phyloP scores from a whole-genome alignment of 2,888 invertebrate species.

The Oscheius sp. region DNA sequence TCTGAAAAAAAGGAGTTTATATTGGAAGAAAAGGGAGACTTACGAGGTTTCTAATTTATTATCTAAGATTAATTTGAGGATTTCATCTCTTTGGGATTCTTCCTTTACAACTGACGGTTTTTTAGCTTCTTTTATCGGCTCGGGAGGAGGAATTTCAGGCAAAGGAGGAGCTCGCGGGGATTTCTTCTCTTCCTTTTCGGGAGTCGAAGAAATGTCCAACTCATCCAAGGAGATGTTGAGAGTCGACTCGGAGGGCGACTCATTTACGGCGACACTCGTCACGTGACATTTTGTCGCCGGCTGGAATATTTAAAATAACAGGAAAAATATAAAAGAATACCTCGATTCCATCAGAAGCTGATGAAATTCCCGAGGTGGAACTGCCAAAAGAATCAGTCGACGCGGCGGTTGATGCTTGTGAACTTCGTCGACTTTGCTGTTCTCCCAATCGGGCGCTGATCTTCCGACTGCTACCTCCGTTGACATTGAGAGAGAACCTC shows the following conservation, averaged over 20 bases:
- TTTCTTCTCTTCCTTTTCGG: slow-evolving; percentile 7
- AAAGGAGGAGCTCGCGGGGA: slow-evolving; percentile 55
- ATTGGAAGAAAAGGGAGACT: not conserved
- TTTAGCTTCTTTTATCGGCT: slow-evolving; percentile 26
- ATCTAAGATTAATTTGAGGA: slow-evolving; percentile 68
- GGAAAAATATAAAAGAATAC: not conserved
- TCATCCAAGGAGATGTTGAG: slow-evolving; percentile 37
- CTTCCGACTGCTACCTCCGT: slow-evolving; percentile 53
- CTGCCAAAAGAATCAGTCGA: slow-evolving; percentile 70
- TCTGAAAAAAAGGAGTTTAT: slow-evolving; percentile 14
- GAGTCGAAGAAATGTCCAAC: slow-evolving; percentile 1
- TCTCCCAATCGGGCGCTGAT: slow-evolving; percentile 46
- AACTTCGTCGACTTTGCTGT: slow-evolving; percentile 61
- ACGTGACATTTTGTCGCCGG: slow-evolving; percentile 29
- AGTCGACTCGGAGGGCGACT: slow-evolving; percentile 35
- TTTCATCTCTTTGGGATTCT: slow-evolving; percentile 43
- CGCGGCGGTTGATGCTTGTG: slow-evolving; percentile 63
- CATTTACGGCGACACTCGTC: slow-evolving; percentile 36
- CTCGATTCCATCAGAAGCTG: slow-evolving; percentile 30
- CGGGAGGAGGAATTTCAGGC: slow-evolving; percentile 53
- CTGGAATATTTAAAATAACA: not conserved
- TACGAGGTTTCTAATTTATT: slow-evolving; percentile 70
- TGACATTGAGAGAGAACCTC: slow-evolving; percentile 61
- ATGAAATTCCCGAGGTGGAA: slow-evolving; percentile 70
- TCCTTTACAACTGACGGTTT: slow-evolving; percentile 21